Evolutionary conservation across 35 echinoderm and acorn worm genomes (phyloP).

Genomic region (Stichopus chloronotus): DNA sequence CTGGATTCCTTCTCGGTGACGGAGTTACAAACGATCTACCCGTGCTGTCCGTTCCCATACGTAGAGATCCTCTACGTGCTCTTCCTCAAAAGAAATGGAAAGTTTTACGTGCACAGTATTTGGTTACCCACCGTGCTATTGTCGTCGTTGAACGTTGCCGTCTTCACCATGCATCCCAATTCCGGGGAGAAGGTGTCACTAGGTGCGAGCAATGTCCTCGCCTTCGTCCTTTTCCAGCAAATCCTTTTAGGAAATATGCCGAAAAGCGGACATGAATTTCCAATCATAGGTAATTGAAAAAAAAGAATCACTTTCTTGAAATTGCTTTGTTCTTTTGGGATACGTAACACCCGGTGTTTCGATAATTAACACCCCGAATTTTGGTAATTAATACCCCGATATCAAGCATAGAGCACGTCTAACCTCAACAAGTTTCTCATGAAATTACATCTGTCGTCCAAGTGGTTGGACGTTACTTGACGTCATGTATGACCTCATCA

Average conservation of each 20-base stretch:
- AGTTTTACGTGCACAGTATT: conserved; percentile 64
- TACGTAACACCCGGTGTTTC: not conserved
- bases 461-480: too few species aligned
- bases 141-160: conserved; percentile 40
- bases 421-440: too few species aligned
- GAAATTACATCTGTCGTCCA: too few species aligned
- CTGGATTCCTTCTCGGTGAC: not conserved
- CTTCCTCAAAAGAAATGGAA: conserved; percentile 8
- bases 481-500: too few species aligned
- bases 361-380: not conserved
- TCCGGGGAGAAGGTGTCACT: conserved; percentile 78
- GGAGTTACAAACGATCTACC: not conserved
- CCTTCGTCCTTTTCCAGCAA: conserved; percentile 76
- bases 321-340: not conserved
- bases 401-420: too few species aligned
- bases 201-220: conserved; percentile 68
- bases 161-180: conserved; percentile 64
- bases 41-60: conserved; percentile 8
- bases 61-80: conserved; percentile 49
- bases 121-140: conserved; percentile 50
- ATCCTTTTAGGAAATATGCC: conserved; percentile 63
- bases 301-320: not conserved
- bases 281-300: conserved; percentile 61
- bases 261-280: conserved; percentile 48
- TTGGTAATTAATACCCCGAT: not conserved